phyloP scores from a whole-genome alignment of 2,888 invertebrate species.

The Ceriagrion tenellum region DNA sequence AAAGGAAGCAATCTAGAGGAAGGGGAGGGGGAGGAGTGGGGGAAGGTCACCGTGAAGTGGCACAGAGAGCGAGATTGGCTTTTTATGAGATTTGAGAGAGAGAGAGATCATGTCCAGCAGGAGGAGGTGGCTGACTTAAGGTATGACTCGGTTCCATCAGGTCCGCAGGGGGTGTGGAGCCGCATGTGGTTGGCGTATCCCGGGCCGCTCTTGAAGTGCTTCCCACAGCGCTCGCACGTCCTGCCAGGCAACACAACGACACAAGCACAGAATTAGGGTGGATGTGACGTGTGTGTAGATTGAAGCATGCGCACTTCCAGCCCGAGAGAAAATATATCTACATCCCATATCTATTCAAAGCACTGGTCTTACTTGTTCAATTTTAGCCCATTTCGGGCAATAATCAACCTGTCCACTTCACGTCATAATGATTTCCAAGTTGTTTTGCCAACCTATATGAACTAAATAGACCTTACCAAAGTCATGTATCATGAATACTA shows the following conservation, averaged over 20 bases:
- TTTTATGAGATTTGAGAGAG: neutral
- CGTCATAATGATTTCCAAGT: neutral
- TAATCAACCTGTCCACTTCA: neutral
- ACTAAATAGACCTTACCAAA: neutral
- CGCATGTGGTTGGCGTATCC: slow-evolving; percentile 69
- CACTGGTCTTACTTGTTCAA: neutral
- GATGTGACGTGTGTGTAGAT: neutral
- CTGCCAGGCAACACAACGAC: slow-evolving; percentile 54
- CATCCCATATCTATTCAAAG: neutral
- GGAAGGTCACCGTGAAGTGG: neutral
- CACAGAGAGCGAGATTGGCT: neutral
- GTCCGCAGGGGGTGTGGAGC: slow-evolving; percentile 68
- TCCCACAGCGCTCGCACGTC: slow-evolving; percentile 68
- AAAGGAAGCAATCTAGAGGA: slow-evolving; percentile 16
- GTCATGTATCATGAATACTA: neutral
- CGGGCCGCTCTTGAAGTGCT: slow-evolving; percentile 68
- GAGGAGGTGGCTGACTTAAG: slow-evolving; percentile 62
- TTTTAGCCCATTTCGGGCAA: neutral
- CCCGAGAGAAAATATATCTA: slow-evolving; percentile 25
- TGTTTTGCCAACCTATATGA: neutral
- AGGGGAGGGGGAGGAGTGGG: neutral
- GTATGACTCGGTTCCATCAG: slow-evolving; percentile 64
- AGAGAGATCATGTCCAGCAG: slow-evolving; percentile 47
- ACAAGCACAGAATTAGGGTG: slow-evolving; percentile 63
- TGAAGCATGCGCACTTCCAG: neutral